These are phyloP conservation scores for Notamacropus eugenii DNA, from an alignment of 2,797 vertebrate species.

Conservation along the genomic window DNA sequence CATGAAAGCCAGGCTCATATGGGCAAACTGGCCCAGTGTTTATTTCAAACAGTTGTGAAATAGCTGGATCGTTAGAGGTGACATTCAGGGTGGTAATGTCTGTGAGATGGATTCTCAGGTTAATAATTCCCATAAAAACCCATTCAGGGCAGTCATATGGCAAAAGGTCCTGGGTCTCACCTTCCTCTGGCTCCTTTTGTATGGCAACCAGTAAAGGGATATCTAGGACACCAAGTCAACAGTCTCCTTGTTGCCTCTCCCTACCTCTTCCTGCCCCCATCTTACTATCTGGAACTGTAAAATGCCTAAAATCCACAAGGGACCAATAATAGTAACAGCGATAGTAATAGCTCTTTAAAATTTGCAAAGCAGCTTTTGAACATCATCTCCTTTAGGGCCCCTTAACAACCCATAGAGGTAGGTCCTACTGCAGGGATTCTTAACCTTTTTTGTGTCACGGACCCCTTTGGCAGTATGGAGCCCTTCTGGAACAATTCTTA, in stretches of 20 bases:
- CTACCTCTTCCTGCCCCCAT: background rate
- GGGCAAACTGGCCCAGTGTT: background rate
- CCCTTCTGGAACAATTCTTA: background rate
- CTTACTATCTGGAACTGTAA: background rate
- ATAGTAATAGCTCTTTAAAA: background rate
- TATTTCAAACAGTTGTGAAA: constrained; percentile 6
- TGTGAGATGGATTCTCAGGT: background rate
- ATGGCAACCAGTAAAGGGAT: background rate
- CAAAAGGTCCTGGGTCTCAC: background rate
- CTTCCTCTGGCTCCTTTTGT: background rate
- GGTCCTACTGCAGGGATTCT: background rate
- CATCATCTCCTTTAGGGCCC: background rate
- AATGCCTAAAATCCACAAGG: background rate
- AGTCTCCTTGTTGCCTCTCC: background rate
- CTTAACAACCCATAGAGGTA: background rate
- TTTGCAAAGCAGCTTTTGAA: background rate
- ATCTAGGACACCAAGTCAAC: background rate
- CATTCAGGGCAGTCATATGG: background rate
- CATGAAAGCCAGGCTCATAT: background rate
- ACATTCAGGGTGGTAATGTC: background rate
- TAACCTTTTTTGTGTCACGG: background rate
- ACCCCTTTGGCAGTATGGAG: background rate
- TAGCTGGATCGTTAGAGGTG: background rate
- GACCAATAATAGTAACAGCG: background rate
- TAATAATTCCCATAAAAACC: background rate